phyloP scores from a whole-genome alignment of 1,140 invertebrate genomes.

The Scaptomyza montana region DNA sequence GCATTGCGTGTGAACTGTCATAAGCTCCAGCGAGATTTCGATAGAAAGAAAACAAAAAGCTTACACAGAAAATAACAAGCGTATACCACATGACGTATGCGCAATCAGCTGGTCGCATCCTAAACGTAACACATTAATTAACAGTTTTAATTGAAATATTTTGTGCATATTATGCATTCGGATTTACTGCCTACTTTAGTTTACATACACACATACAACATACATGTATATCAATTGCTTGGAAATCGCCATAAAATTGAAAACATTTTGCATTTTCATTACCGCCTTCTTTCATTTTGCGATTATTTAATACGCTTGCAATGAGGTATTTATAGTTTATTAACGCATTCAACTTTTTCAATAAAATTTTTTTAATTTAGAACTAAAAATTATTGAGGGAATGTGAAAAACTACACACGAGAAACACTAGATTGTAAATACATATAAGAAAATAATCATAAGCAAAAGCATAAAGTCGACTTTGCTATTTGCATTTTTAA shows the following conservation, averaged over 20 bases:
- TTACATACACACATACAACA: no score
- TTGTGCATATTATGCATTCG: neutral
- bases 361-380: no score
- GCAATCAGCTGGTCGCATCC: conserved; percentile 13
- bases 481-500: no score
- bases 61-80: neutral
- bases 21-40: neutral
- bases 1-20: conserved; percentile 9
- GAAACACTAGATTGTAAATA: no score
- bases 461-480: no score
- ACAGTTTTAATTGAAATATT: neutral
- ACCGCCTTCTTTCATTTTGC: neutral
- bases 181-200: neutral
- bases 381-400: no score
- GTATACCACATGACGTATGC: conserved; percentile 37
- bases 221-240: conserved; percentile 21
- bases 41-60: conserved; percentile 1
- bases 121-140: neutral
- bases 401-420: no score
- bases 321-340: neutral
- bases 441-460: no score
- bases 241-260: conserved; percentile 9
- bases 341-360: neutral
- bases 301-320: neutral
- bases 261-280: neutral